Conservation (phyloP, 1,140 invertebrate genomes). For the Zophobas morio region DNA sequence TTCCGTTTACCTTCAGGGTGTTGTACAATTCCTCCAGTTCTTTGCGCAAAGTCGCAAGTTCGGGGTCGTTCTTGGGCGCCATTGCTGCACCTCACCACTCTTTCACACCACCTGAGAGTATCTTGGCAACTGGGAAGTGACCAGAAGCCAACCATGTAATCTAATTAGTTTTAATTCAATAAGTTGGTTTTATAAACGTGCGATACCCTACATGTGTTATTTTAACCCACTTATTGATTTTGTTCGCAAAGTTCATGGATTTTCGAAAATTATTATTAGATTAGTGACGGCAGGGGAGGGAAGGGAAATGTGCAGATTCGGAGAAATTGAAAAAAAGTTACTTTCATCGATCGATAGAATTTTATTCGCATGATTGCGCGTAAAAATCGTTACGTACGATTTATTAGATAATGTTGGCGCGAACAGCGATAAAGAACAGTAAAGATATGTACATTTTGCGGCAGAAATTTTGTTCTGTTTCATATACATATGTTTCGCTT, state of each 20-base stretch:
- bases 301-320: background rate
- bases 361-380: too few species aligned
- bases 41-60: conserved; percentile 80
- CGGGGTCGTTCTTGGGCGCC: conserved; percentile 85
- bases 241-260: conserved; percentile 33
- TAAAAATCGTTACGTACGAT: background rate
- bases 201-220: conserved; percentile 48
- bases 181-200: conserved; percentile 32
- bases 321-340: background rate
- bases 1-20: conserved; percentile 76
- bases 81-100: conserved; percentile 61
- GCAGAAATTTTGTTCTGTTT: background rate
- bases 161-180: conserved; percentile 51
- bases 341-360: conserved; percentile 1
- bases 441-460: background rate
- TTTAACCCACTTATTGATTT: conserved; percentile 50
- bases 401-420: background rate
- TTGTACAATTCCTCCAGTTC: conserved; percentile 84
- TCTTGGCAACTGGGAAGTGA: conserved; percentile 27
- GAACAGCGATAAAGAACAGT: too few species aligned
- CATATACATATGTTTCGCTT: too few species aligned
- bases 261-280: conserved; percentile 38
- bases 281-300: conserved; percentile 3
- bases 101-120: conserved; percentile 30
- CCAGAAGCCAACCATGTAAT: conserved; percentile 40